Evolutionary conservation across 2,888 invertebrate species (phyloP).

Genomic region (Acronicta psi): DNA sequence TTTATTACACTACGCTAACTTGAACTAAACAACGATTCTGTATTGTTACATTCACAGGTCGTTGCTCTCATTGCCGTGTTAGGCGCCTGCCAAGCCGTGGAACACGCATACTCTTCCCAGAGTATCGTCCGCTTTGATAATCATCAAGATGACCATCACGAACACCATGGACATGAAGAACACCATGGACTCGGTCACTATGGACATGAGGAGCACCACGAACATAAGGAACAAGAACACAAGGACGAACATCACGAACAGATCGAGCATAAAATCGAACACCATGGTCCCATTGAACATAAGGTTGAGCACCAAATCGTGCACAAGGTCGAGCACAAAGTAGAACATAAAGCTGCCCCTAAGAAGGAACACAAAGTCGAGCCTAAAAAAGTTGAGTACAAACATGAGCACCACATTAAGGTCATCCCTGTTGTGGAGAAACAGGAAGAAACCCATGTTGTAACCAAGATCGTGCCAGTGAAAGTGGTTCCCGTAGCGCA

Average conservation of each 20-base stretch:
- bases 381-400: conserved; percentile 31
- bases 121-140: conserved; percentile 56
- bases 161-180: conserved; percentile 20
- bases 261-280: conserved; percentile 7
- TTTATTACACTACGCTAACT: not conserved
- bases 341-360: conserved; percentile 13
- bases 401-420: conserved; percentile 33
- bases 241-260: conserved; percentile 9
- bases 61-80: conserved; percentile 56
- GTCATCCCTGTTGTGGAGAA: conserved; percentile 44
- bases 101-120: conserved; percentile 65
- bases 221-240: conserved; percentile 22
- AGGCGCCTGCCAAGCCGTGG: conserved; percentile 58
- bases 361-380: conserved; percentile 30
- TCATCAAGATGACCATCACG: conserved; percentile 37
- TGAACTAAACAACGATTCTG: not conserved
- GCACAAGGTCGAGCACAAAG: conserved; percentile 14
- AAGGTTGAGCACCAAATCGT: conserved; percentile 14
- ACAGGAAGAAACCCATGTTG: conserved; percentile 26
- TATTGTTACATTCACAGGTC: conserved; percentile 46
- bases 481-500: conserved; percentile 54
- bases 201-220: conserved; percentile 38
- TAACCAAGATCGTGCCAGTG: conserved; percentile 32
- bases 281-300: not conserved
- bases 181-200: conserved; percentile 24